These are phyloP conservation scores for Babyrousa celebensis DNA, from an alignment of 2,797 vertebrate species.

Conservation along the genomic window DNA sequence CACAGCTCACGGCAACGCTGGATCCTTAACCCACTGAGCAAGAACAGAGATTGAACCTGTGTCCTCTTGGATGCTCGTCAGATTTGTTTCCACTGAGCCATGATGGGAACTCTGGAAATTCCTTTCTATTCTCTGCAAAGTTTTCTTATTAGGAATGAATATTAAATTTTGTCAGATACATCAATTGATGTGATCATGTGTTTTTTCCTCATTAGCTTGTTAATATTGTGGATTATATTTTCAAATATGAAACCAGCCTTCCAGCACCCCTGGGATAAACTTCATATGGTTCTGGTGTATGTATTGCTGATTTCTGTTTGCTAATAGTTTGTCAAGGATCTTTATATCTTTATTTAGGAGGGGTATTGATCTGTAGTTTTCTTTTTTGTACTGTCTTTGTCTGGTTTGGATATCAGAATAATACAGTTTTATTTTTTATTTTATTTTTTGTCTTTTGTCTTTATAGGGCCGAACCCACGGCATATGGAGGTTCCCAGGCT, in stretches of 20 bases:
- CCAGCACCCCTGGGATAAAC: background rate
- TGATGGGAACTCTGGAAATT: too few relatives aligned
- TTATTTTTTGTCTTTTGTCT: too few relatives aligned
- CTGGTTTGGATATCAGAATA: background rate
- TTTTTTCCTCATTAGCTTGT: background rate
- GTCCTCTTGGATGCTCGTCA: too few relatives aligned
- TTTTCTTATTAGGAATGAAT: background rate
- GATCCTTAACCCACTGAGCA: too few relatives aligned
- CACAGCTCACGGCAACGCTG: too few relatives aligned
- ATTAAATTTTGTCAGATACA: background rate
- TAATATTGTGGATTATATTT: background rate
- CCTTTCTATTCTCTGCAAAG: background rate
- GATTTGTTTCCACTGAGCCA: too few relatives aligned
- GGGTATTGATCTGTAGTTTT: background rate
- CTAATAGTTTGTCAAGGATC: conserved; percentile 23
- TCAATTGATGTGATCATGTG: conserved; percentile 5
- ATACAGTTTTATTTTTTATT: background rate
- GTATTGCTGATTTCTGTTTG: conserved; percentile 17
- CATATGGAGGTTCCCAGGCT: too few relatives aligned
- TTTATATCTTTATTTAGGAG: conserved; percentile 21
- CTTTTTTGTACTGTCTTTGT: background rate
- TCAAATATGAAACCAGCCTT: background rate
- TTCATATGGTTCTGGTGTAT: background rate
- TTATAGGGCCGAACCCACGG: too few relatives aligned
- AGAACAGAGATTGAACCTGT: too few relatives aligned